A percentile compares a stretch with the other conserved stretches of the same genome.
Evolutionary conservation across 2,113 vertebrate species (phyloP).

Genomic region (Oceanites oceanicus): DNA sequence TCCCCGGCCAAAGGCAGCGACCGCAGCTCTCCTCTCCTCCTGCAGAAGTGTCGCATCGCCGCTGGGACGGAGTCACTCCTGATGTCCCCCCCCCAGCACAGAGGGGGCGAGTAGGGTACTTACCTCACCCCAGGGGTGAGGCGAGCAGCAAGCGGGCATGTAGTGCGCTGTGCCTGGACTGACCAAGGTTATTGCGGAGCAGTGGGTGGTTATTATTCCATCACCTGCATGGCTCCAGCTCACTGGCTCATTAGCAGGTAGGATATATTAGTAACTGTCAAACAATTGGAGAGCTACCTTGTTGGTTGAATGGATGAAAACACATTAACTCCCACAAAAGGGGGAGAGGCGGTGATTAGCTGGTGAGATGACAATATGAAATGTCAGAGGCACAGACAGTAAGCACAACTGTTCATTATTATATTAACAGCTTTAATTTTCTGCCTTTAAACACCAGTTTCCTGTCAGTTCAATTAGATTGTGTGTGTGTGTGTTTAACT

Average conservation of each 20-base stretch:
- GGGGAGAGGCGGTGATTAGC: conserved; percentile 56
- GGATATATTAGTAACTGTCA: conserved; percentile 52
- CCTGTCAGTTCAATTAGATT: conserved; percentile 61
- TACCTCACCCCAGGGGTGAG: background rate
- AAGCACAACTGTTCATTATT: conserved; percentile 71
- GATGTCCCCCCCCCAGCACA: accelerated
- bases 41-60: accelerated
- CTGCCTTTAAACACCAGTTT: conserved; percentile 68
- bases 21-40: background rate
- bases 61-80: background rate
- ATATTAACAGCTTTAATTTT: conserved; percentile 72
- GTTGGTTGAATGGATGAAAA: conserved; percentile 57
- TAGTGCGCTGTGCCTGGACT: background rate
- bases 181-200: accelerated
- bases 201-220: background rate
- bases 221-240: background rate
- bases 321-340: conserved; percentile 63
- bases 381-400: conserved; percentile 66
- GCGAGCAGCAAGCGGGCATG: accelerated
- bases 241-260: conserved; percentile 48
- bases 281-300: conserved; percentile 37
- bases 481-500: conserved; percentile 55
- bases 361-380: conserved; percentile 63
- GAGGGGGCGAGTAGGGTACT: background rate
- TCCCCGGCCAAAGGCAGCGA: background rate